Conservation (phyloP, 1,140 invertebrate species). For the Harpegnathos saltator region DNA sequence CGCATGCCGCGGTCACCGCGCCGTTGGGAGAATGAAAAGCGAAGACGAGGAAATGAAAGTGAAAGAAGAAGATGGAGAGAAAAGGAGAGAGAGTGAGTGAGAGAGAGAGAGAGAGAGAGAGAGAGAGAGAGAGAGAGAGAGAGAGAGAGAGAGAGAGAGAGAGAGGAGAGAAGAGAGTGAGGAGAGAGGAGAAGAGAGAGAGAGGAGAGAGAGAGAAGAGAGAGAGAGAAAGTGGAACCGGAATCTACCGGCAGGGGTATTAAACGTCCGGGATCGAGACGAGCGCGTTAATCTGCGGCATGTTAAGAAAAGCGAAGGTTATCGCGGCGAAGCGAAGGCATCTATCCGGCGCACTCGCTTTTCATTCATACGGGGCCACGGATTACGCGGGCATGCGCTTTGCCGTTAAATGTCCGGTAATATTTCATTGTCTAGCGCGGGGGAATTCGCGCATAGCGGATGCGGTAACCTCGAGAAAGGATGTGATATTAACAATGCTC, state of each 20-base stretch:
- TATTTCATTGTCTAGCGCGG: slow-evolving; percentile 49
- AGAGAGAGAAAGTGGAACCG: neutral
- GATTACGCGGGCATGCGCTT: slow-evolving; percentile 42
- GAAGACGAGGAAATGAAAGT: too few relatives aligned
- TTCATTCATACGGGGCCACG: slow-evolving; percentile 40
- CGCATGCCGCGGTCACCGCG: too few relatives aligned
- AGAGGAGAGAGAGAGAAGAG: neutral
- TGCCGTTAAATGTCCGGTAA: slow-evolving; percentile 34
- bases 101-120: too few relatives aligned
- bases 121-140: too few relatives aligned
- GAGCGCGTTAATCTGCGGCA: slow-evolving; percentile 23
- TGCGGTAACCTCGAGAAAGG: slow-evolving; percentile 14
- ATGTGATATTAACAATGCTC: slow-evolving; percentile 51
- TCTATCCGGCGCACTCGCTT: slow-evolving; percentile 31
- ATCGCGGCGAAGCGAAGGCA: slow-evolving; percentile 27
- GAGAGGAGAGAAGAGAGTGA: too few relatives aligned
- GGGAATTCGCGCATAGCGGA: slow-evolving; percentile 42
- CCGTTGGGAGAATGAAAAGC: too few relatives aligned
- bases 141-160: too few relatives aligned
- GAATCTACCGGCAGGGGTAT: neutral
- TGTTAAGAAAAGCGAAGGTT: slow-evolving; percentile 42
- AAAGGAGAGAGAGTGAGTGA: too few relatives aligned
- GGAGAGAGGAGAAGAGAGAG: too few relatives aligned
- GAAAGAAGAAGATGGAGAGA: too few relatives aligned
- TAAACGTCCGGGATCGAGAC: slow-evolving; percentile 20